Percentiles rank a stretch among this genome's conserved stretches.
These are phyloP conservation scores for Conomelus anceps DNA, from an alignment of 2,888 invertebrate species.

Conservation along the genomic window DNA sequence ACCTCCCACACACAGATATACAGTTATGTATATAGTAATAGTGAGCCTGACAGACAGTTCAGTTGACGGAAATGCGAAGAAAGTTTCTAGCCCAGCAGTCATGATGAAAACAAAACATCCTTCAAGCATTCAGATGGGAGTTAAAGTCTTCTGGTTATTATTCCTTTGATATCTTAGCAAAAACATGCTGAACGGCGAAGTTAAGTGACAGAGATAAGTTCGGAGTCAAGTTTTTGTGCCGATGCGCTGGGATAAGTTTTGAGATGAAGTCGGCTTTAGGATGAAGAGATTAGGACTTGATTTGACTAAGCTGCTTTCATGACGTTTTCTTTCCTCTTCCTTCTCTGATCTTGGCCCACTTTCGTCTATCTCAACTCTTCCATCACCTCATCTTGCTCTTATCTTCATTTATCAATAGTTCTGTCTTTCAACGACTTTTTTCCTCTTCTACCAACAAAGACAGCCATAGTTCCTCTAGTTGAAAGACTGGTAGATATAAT, in stretches of 20 bases:
- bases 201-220: neutral
- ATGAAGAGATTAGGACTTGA: neutral
- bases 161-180: neutral
- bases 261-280: neutral
- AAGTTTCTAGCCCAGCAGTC: neutral
- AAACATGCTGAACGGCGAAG: neutral
- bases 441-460: too few species aligned
- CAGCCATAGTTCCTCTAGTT: too few species aligned
- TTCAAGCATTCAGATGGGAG: too few species aligned
- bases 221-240: neutral
- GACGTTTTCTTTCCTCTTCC: neutral
- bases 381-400: neutral
- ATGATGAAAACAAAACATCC: neutral
- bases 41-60: too few species aligned
- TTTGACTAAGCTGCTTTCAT: neutral
- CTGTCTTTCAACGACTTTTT: too few species aligned
- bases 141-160: neutral
- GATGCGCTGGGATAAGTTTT: neutral
- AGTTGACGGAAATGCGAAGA: neutral
- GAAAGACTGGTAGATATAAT: too few species aligned
- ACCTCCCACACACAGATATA: neutral
- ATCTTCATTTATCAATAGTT: too few species aligned
- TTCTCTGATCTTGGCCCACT: neutral
- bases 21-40: neutral
- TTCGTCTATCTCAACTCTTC: neutral